These are phyloP conservation scores for Lamellibrachia luymesi DNA, from an alignment of 1,140 invertebrate species.

Conservation along the genomic window DNA sequence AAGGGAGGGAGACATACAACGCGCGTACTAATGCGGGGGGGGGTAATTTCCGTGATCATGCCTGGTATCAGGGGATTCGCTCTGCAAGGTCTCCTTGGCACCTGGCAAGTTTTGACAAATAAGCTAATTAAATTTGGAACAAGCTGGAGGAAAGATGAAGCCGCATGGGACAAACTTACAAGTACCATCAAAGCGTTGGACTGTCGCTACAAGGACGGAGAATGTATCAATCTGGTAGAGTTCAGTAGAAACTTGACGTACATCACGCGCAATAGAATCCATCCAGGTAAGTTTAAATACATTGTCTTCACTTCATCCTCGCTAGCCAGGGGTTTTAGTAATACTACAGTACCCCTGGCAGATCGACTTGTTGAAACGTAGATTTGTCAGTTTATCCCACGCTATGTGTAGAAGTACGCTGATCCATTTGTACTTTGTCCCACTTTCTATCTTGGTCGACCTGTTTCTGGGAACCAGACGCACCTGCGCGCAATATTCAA, in stretches of 20 bases:
- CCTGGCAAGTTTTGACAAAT: background rate
- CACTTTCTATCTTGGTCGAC: too few relatives aligned
- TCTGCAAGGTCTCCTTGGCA: background rate
- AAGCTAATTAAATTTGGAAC: background rate
- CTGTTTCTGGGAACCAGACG: too few relatives aligned
- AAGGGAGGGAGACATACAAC: background rate
- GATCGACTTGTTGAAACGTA: too few relatives aligned
- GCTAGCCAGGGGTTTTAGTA: too few relatives aligned
- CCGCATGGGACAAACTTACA: background rate
- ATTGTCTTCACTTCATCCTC: too few relatives aligned
- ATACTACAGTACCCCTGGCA: too few relatives aligned
- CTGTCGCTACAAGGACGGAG: background rate
- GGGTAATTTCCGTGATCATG: background rate
- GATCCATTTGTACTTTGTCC: too few relatives aligned
- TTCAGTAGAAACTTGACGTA: background rate
- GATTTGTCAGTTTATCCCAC: too few relatives aligned
- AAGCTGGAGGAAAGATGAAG: background rate
- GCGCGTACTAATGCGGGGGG: background rate
- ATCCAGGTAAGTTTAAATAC: background rate
- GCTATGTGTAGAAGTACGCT: too few relatives aligned
- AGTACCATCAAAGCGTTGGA: background rate
- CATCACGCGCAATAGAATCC: background rate
- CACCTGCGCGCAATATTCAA: too few relatives aligned
- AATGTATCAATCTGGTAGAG: background rate
- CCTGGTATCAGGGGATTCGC: background rate